phyloP scores from a whole-genome alignment of 2,113 vertebrate genomes.

The Ageneiosus marmoratus region DNA sequence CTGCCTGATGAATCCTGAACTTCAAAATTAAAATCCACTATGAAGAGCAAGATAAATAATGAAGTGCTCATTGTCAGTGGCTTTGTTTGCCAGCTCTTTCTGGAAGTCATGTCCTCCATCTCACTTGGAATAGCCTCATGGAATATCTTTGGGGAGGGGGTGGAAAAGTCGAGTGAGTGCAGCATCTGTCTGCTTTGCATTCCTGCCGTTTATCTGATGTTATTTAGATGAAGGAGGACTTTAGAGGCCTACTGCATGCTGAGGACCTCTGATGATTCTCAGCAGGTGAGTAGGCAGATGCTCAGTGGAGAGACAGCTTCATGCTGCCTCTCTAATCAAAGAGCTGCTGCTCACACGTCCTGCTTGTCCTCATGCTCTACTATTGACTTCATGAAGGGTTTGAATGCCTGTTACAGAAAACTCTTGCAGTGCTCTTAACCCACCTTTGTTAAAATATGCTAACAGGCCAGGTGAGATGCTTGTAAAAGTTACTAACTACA shows the following conservation, averaged over 20 bases:
- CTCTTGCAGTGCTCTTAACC: neutral
- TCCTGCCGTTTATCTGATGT: conserved; percentile 44
- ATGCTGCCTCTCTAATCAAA: conserved; percentile 46
- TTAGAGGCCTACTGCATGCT: conserved; percentile 37
- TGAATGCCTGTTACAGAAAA: conserved; percentile 1
- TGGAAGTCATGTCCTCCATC: neutral
- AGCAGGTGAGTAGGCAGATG: conserved; percentile 17
- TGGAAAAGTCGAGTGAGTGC: conserved; percentile 19
- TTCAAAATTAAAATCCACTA: conserved; percentile 13
- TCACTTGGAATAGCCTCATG: conserved; percentile 7
- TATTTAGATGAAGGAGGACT: conserved; percentile 49
- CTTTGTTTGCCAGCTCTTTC: neutral
- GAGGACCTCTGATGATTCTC: conserved; percentile 45
- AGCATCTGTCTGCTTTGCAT: conserved; percentile 40
- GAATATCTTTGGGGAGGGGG: conserved; percentile 4
- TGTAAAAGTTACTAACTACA: neutral
- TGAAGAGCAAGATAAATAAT: conserved; percentile 1
- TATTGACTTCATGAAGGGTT: neutral
- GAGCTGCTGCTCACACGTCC: conserved; percentile 10
- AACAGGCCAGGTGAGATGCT: conserved; percentile 2
- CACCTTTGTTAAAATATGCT: conserved; percentile 8
- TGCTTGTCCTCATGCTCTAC: conserved; percentile 26
- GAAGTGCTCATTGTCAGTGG: neutral
- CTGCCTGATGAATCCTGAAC: neutral
- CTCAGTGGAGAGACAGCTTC: conserved; percentile 31